Conservation (phyloP, 2,797 vertebrate genomes). For the Clarias platycephalus region DNA sequence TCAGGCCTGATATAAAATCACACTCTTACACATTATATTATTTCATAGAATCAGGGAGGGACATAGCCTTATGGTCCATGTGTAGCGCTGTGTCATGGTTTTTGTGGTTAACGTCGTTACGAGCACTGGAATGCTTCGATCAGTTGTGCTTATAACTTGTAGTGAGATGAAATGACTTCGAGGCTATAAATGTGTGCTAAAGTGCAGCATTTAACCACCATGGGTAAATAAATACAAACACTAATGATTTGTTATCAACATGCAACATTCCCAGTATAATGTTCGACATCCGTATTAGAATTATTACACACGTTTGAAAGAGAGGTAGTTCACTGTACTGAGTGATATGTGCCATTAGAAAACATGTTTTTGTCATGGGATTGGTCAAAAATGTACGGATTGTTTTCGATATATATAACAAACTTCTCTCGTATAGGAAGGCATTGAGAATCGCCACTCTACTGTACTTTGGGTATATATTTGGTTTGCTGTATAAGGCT, state of each 20-base stretch:
- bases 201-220: not conserved
- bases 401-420: not conserved
- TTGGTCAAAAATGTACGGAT: not conserved
- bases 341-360: conserved; percentile 2
- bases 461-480: not conserved
- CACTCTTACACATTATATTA: not conserved
- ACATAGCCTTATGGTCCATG: not conserved
- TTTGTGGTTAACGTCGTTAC: not conserved
- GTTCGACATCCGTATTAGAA: not conserved
- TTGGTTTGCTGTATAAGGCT: conserved; percentile 27
- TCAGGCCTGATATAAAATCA: not conserved
- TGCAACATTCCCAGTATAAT: conserved; percentile 15
- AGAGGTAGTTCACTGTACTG: conserved; percentile 35
- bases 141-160: conserved; percentile 28
- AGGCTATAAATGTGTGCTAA: not conserved
- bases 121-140: conserved; percentile 6
- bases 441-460: not conserved
- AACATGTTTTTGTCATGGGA: not conserved
- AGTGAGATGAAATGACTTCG: not conserved
- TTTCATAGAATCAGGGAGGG: not conserved
- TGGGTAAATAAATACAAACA: not conserved
- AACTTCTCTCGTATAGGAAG: not conserved
- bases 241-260: not conserved
- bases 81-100: not conserved
- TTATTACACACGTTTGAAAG: not conserved